Evolutionary conservation across 2,113 vertebrate species (phyloP).

Genomic region (Corydoras maculifer): DNA sequence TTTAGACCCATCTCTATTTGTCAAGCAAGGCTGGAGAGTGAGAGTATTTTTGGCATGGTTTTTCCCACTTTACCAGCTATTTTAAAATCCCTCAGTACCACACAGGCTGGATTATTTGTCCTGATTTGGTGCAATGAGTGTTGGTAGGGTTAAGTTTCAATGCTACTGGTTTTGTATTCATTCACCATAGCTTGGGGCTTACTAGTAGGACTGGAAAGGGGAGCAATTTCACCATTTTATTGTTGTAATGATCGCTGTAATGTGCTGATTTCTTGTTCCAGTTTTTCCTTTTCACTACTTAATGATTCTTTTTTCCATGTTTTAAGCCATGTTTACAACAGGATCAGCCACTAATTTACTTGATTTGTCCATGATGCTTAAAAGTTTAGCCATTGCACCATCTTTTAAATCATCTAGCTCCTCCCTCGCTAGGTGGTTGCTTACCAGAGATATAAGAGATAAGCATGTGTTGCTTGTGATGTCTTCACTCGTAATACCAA

Average conservation of each 20-base stretch:
- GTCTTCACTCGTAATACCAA: background rate
- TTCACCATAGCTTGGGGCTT: background rate
- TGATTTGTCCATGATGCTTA: background rate
- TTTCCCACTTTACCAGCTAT: conserved; percentile 1
- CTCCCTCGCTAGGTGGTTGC: background rate
- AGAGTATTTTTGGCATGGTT: background rate
- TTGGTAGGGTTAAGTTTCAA: background rate
- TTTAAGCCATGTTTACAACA: background rate
- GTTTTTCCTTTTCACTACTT: background rate
- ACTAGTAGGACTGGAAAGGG: background rate
- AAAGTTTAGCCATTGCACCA: background rate
- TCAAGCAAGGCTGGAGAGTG: background rate
- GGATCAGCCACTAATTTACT: background rate
- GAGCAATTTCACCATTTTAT: background rate
- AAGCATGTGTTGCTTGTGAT: background rate
- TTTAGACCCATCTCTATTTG: background rate
- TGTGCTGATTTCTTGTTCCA: background rate
- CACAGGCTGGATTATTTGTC: too few species aligned
- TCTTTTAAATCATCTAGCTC: background rate
- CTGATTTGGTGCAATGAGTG: background rate
- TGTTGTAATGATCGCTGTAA: background rate
- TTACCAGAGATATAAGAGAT: conserved; percentile 1
- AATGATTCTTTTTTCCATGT: background rate
- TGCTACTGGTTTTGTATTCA: background rate
- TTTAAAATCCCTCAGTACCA: background rate